These are phyloP conservation scores for Candoia aspera DNA, from an alignment of 2,113 vertebrate genomes.

Conservation along the genomic window DNA sequence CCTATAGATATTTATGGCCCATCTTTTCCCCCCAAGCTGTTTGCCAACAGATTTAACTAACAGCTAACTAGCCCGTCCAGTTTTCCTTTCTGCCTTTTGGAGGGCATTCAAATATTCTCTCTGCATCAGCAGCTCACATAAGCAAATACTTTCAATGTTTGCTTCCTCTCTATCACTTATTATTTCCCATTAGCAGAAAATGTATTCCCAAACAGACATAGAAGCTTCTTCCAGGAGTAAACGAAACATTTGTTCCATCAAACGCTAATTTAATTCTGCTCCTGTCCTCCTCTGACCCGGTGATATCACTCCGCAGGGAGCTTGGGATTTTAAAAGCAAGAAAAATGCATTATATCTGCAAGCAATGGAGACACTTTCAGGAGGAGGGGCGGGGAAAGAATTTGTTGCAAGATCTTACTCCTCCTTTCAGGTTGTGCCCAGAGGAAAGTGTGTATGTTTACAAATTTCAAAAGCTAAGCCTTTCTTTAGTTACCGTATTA, in stretches of 20 bases:
- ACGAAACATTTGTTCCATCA: conserved; percentile 1
- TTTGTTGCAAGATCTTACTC: not conserved
- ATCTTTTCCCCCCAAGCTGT: not conserved
- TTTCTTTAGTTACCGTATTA: not conserved
- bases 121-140: not conserved
- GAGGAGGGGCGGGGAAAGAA: not conserved
- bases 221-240: not conserved
- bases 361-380: not conserved
- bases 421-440: not conserved
- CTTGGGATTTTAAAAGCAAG: not conserved
- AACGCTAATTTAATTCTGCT: conserved; percentile 8
- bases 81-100: not conserved
- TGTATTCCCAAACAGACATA: not conserved
- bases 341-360: conserved; percentile 13
- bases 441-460: not conserved
- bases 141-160: not conserved
- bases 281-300: not conserved
- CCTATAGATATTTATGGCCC: not conserved
- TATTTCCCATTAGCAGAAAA: not conserved
- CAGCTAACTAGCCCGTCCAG: not conserved
- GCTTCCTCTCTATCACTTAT: accelerated
- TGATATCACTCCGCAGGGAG: not conserved
- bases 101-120: not conserved
- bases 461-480: accelerated
- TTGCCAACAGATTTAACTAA: not conserved